A percentile compares a stretch with the other conserved stretches of the same genome.
phyloP scores from a whole-genome alignment of 2,888 invertebrate genomes.

The Melanchra persicariae region DNA sequence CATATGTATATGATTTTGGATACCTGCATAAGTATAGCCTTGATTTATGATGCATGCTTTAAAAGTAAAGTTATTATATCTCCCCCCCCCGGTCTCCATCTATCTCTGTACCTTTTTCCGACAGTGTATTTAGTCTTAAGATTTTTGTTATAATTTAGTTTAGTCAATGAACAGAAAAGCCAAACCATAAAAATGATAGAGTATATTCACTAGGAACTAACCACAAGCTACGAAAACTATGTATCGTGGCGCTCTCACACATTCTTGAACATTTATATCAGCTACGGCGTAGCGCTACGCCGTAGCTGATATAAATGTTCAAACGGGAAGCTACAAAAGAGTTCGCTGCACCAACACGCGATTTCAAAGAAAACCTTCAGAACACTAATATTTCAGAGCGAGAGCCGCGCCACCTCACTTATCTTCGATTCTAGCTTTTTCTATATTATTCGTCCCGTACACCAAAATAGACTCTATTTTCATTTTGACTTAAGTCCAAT shows the following conservation, averaged over 20 bases:
- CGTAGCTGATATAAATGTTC: no score
- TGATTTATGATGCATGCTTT: neutral
- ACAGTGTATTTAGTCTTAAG: neutral
- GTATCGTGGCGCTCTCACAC: slow-evolving; percentile 44
- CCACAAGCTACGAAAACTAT: slow-evolving; percentile 35
- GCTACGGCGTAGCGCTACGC: slow-evolving; percentile 43
- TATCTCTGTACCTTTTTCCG: neutral
- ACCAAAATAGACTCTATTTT: slow-evolving; percentile 63
- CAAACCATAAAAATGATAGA: neutral
- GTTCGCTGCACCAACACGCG: slow-evolving; percentile 74
- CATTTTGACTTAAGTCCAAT: slow-evolving; percentile 62
- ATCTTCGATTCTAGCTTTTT: slow-evolving; percentile 82
- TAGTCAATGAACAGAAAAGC: neutral
- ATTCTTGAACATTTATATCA: no score
- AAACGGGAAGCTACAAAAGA: slow-evolving; percentile 72
- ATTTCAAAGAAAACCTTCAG: slow-evolving; percentile 82
- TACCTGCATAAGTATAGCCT: neutral
- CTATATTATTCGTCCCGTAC: slow-evolving; percentile 43
- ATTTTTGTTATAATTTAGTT: neutral
- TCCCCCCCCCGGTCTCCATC: neutral
- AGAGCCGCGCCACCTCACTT: slow-evolving; percentile 82
- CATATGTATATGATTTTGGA: neutral
- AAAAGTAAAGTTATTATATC: neutral
- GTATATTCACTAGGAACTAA: slow-evolving; percentile 47
- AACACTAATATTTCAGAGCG: slow-evolving; percentile 85